Conservation (phyloP, 2,113 vertebrate genomes). For the Paralichthys olivaceus region DNA sequence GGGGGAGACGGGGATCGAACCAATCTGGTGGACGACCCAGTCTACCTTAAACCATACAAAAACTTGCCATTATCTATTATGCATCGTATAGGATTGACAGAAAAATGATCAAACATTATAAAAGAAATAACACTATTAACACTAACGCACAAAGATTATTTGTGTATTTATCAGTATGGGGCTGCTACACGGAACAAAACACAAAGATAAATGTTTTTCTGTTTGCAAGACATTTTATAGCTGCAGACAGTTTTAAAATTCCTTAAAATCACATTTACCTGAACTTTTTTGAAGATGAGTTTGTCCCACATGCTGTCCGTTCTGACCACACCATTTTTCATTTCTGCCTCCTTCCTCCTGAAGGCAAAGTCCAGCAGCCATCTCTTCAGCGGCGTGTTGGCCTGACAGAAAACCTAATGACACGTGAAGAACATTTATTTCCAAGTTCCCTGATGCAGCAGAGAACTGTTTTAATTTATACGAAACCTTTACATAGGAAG, state of each 20-base stretch:
- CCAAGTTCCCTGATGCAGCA: too few species aligned
- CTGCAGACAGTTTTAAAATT: too few species aligned
- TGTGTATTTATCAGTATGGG: neutral
- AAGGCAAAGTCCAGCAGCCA: conserved; percentile 95
- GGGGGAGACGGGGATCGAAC: too few species aligned
- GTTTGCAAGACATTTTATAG: too few species aligned
- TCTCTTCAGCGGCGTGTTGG: conserved; percentile 90
- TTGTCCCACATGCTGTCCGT: conserved; percentile 96
- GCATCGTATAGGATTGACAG: neutral
- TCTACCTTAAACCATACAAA: too few species aligned
- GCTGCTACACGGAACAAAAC: neutral
- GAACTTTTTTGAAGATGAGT: conserved; percentile 95
- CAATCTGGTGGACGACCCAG: too few species aligned
- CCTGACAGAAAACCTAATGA: conserved; percentile 91
- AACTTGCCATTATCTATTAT: neutral
- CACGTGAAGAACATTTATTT: neutral
- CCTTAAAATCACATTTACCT: conserved; percentile 83
- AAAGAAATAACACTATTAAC: neutral
- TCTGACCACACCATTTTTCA: conserved; percentile 91
- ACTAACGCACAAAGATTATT: neutral
- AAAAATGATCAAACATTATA: neutral
- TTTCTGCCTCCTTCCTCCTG: conserved; percentile 93
- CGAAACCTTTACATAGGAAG: too few species aligned
- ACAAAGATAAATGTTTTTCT: too few species aligned
- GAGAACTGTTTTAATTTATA: too few species aligned